Base-by-base conservation (phyloP, 1,140 invertebrate genomes). In the Drosophila ananassae region DNA sequence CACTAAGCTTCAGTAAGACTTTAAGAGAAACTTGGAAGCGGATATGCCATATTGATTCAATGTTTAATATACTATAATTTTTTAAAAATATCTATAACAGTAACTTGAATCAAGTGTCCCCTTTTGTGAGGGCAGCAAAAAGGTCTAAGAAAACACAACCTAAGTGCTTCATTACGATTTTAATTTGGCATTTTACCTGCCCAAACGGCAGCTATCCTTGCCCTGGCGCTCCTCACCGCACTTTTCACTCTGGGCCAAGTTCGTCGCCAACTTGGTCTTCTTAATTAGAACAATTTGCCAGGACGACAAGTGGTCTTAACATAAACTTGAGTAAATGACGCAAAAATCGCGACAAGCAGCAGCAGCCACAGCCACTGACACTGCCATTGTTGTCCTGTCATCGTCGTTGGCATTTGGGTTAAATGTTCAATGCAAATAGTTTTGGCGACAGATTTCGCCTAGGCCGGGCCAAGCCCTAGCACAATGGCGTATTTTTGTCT, bases 201-300 rank as follows among this genome's bases (percentile, higher is more conserved):
- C 61, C 44, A 17, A 73, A 39, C 32, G 25, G 30, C 62, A 13
- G 41, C 17, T 44, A 21, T 21, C 41, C 41, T 9, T 17, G 44
- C 44, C 44, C 24, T 9, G 5, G 1, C 5, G 8, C 22, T 52
- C 5, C n/a, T 10, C 30, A 5, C 6, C 25, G 2, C 12, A 9
- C 10, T 17, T 28, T 60, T 25, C n/a, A 1, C 3, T 48, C 39
- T 30, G 22, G 58, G 51, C 58, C 41, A 63, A 62, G 51, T 60
- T 51, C 46, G 59, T 72, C 59, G 41, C 68, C 74, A 41, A 34
- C 46, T 58, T 39, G 62, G 62, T 44, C 73, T 74, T 59, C 82
- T 87, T 85, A 87, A 87, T 87, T 87, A 87, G 82, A 72, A 69
- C 82, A 87, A 87, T 87, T 85, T 82, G 78, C 74, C 39, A 63